These are phyloP conservation scores for Microtus montanus DNA, from an alignment of 2,113 vertebrate species.

Conservation along the genomic window DNA sequence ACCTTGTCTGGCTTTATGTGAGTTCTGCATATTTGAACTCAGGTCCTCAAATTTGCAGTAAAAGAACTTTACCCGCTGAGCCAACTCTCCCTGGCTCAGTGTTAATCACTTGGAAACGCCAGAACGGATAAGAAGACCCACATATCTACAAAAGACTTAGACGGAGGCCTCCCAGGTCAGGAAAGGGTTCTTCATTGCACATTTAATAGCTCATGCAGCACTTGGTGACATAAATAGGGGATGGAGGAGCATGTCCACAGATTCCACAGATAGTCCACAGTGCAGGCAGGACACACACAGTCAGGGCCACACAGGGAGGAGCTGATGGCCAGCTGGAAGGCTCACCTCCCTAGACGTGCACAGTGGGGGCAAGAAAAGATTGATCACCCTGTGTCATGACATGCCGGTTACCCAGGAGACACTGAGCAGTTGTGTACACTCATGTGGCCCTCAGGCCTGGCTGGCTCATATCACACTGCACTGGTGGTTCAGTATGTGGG, in stretches of 20 bases:
- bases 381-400: not conserved
- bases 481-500: not conserved
- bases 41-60: not conserved
- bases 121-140: not conserved
- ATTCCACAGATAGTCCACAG: not conserved
- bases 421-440: not conserved
- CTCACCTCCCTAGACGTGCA: not conserved
- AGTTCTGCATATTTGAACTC: not conserved
- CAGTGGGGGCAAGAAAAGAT: rapidly evolving
- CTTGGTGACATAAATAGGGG: not conserved
- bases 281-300: not conserved
- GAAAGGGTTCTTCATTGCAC: not conserved
- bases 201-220: slow-evolving; percentile 63
- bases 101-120: not conserved
- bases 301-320: not conserved
- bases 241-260: not conserved
- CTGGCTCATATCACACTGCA: rapidly evolving
- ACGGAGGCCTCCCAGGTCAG: rapidly evolving
- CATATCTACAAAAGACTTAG: not conserved
- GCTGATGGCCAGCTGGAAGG: not conserved
- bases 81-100: not conserved
- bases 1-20: not conserved
- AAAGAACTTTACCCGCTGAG: not conserved
- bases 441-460: not conserved
- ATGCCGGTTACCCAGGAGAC: not conserved